Conservation (phyloP, 2,113 vertebrate genomes). For the Lepisosteus oculatus region DNA sequence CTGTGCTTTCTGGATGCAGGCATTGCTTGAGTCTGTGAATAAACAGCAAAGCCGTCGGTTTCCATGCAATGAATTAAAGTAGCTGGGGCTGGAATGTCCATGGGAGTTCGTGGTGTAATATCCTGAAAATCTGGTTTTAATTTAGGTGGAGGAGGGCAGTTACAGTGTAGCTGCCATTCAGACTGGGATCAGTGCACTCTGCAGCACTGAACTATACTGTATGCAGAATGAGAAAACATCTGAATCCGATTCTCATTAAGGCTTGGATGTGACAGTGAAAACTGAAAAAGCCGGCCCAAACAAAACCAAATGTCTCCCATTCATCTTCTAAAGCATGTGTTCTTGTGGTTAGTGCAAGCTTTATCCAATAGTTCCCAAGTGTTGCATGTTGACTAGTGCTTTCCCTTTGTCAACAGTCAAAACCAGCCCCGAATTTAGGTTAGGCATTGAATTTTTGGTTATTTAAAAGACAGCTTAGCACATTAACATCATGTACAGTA, state of each 20-base stretch:
- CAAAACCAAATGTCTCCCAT: background rate
- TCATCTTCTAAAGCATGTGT: background rate
- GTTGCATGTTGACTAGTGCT: background rate
- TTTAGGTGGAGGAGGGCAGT: background rate
- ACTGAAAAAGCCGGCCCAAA: background rate
- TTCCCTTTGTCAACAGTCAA: background rate
- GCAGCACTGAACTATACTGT: background rate
- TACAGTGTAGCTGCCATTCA: background rate
- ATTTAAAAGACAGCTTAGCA: background rate
- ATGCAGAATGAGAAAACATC: background rate
- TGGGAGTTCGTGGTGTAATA: background rate
- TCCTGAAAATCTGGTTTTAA: slow-evolving; percentile 5
- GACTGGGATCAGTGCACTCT: background rate
- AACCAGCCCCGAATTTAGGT: background rate
- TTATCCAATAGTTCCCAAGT: background rate
- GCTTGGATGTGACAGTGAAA: no score
- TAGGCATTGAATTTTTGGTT: background rate
- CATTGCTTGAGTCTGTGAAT: background rate
- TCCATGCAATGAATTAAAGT: slow-evolving; percentile 1
- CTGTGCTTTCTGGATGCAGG: background rate
- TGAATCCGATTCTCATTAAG: no score
- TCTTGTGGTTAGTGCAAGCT: background rate
- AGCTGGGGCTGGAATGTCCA: background rate
- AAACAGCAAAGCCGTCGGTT: background rate
- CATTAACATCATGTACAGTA: background rate